A percentile compares a stretch with the other conserved stretches of the same genome.
These are phyloP conservation scores for Ganaspis sp. DNA, from an alignment of 1,140 invertebrate species.

Conservation along the genomic window DNA sequence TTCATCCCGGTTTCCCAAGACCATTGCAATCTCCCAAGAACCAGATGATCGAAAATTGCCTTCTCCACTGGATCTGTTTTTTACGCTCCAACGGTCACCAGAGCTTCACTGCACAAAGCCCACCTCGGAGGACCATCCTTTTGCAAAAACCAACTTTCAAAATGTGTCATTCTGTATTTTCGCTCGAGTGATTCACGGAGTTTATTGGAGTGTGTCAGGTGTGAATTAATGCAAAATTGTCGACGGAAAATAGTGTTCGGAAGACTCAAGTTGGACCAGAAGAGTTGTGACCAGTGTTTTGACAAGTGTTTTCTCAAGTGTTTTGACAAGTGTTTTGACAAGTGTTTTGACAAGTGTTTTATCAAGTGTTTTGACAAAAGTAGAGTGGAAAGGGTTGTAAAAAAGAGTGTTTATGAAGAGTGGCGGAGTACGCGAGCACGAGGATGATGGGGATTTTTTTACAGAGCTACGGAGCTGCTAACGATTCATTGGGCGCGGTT, in stretches of 20 bases:
- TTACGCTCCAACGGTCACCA: background rate
- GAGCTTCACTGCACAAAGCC: background rate
- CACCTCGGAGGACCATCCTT: background rate
- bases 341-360: too few relatives aligned
- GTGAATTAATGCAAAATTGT: too few relatives aligned
- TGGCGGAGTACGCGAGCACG: conserved; percentile 35
- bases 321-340: too few relatives aligned
- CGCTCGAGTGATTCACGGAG: background rate
- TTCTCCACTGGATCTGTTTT: background rate
- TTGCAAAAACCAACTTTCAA: background rate
- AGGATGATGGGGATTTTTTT: conserved; percentile 4
- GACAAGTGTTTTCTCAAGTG: too few relatives aligned
- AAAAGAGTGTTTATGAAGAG: conserved; percentile 32
- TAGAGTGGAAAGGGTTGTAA: background rate
- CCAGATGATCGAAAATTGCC: background rate
- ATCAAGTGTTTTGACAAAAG: background rate
- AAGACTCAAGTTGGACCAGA: too few relatives aligned
- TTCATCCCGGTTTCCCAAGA: conserved; percentile 35
- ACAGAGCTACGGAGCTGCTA: conserved; percentile 38
- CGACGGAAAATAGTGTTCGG: too few relatives aligned
- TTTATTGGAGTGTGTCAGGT: background rate
- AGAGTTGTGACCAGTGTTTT: too few relatives aligned
- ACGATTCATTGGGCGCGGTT: conserved; percentile 67
- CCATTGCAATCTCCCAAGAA: conserved; percentile 38
- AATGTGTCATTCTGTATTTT: background rate